These are phyloP conservation scores for Tolmerus cingulatus DNA, from an alignment of 2,888 invertebrate genomes.

Conservation along the genomic window DNA sequence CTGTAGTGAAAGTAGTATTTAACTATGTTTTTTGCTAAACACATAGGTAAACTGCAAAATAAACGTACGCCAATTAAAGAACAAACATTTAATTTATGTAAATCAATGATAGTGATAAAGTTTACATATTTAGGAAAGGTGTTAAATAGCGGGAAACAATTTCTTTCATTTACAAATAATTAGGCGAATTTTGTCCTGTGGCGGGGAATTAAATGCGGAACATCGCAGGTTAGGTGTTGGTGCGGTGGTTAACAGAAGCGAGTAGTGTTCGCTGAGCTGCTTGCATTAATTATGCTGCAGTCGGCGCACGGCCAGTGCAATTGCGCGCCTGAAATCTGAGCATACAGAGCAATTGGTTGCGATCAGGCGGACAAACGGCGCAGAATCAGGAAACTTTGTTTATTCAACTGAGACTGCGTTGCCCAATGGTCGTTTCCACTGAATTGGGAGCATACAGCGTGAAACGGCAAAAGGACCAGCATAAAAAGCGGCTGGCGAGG, in stretches of 20 bases:
- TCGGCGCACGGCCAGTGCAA: neutral
- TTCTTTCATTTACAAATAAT: neutral
- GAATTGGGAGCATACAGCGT: constrained; percentile 25
- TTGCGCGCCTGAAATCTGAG: neutral
- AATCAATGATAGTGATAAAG: neutral
- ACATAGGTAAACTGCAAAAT: neutral
- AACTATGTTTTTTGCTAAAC: no score
- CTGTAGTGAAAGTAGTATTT: no score
- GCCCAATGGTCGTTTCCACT: constrained; percentile 36
- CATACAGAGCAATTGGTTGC: neutral
- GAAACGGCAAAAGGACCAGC: constrained; percentile 10
- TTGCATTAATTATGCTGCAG: constrained; percentile 35
- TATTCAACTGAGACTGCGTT: constrained; percentile 44
- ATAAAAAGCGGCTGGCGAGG: neutral
- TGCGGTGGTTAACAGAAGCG: neutral
- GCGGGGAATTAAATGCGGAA: neutral
- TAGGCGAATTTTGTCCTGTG: neutral
- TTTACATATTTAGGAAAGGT: neutral
- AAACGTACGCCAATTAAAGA: neutral
- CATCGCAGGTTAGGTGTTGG: neutral
- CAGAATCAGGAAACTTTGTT: constrained; percentile 47
- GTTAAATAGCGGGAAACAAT: neutral
- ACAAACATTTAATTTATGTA: neutral
- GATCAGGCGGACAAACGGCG: constrained; percentile 6
- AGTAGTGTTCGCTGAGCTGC: constrained; percentile 10